phyloP scores from a whole-genome alignment of 35 echinoderm and acorn worm genomes.

The Stichopus chloronotus region DNA sequence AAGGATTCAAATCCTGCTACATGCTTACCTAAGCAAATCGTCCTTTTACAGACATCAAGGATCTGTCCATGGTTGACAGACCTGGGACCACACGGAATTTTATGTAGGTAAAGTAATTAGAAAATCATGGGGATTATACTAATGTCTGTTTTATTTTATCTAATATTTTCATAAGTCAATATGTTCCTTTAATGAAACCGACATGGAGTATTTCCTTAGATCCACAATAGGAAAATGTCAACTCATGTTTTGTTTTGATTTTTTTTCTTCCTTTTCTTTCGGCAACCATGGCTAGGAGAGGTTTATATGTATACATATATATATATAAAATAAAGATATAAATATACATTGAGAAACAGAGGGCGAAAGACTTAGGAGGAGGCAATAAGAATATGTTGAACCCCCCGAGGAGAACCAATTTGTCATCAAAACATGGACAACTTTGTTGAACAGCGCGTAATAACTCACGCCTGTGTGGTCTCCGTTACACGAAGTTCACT shows the following conservation, averaged over 20 bases:
- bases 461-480: slow-evolving; percentile 48
- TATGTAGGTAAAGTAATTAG: neutral
- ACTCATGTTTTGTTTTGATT: neutral
- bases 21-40: too few relatives aligned
- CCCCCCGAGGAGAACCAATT: slow-evolving; percentile 41
- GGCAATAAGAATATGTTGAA: neutral
- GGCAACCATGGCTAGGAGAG: neutral
- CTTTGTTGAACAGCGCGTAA: slow-evolving; percentile 35
- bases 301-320: neutral
- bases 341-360: neutral
- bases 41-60: neutral
- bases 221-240: slow-evolving; percentile 21
- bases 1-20: too few relatives aligned
- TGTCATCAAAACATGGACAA: slow-evolving; percentile 32
- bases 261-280: neutral
- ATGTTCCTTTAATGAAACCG: slow-evolving; percentile 23
- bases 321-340: too few relatives aligned
- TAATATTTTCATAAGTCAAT: slow-evolving; percentile 7
- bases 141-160: slow-evolving; percentile 1
- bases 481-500: slow-evolving; percentile 43
- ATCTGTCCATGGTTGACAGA: neutral
- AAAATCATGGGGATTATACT: neutral
- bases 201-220: slow-evolving; percentile 10
- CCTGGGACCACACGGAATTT: neutral
- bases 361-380: neutral